phyloP scores from a whole-genome alignment of 2,113 vertebrate genomes.

The Oostethus manadensis region DNA sequence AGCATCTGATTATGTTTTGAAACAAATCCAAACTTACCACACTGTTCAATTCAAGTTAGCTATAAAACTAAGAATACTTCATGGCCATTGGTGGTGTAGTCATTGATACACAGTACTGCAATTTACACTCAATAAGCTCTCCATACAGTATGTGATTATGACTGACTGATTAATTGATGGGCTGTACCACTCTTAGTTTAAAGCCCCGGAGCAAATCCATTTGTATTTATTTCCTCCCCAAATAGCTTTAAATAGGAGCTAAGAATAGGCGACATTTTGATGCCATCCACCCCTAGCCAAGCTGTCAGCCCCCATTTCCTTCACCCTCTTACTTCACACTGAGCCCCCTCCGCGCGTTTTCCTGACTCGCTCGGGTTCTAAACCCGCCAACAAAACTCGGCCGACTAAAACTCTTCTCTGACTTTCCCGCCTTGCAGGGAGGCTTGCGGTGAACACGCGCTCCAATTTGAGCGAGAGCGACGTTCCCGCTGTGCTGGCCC shows the following conservation, averaged over 20 bases:
- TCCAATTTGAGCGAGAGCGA: constrained; percentile 57
- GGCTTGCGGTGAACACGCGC: constrained; percentile 45
- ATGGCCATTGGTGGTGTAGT: not conserved
- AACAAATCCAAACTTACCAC: not conserved
- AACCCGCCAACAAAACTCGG: constrained; percentile 38
- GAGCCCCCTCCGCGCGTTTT: constrained; percentile 52
- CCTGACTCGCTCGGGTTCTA: constrained; percentile 43
- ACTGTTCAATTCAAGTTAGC: not conserved
- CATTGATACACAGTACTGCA: no score
- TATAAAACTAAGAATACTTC: not conserved
- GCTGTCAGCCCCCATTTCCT: constrained; percentile 62
- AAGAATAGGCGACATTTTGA: constrained; percentile 54
- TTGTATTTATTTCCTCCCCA: no score
- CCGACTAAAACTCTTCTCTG: constrained; percentile 38
- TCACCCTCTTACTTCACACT: constrained; percentile 49
- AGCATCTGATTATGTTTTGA: no score
- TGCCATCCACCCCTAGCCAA: constrained; percentile 45
- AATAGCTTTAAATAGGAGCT: constrained; percentile 52
- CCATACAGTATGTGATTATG: no score
- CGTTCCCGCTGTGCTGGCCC: constrained; percentile 40
- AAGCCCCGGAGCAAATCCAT: no score
- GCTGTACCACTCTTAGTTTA: no score
- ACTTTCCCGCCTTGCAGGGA: constrained; percentile 50
- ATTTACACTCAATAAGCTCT: not conserved
- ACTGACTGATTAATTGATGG: no score